Conservation (phyloP, 2,113 vertebrate species). For the Microcebus ravelobensis region DNA sequence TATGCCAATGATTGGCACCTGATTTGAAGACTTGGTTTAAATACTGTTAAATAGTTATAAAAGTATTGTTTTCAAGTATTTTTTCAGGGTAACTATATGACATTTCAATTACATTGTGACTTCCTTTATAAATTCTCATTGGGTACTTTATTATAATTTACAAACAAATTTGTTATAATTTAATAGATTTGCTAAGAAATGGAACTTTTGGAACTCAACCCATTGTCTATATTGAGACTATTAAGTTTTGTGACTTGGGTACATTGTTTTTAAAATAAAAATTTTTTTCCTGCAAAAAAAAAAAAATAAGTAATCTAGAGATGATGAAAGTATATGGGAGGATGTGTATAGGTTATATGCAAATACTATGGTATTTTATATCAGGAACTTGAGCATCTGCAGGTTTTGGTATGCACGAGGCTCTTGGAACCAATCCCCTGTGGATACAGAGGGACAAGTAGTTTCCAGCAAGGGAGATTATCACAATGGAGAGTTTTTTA, state of each 20-base stretch:
- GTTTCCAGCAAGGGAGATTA: not conserved
- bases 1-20: not conserved
- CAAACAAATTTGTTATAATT: not conserved
- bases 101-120: slow-evolving; percentile 35
- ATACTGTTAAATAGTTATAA: not conserved
- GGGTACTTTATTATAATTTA: not conserved
- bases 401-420: not conserved
- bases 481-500: not conserved
- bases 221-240: not conserved
- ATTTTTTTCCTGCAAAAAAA: not conserved
- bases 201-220: not conserved
- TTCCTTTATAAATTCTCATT: not conserved
- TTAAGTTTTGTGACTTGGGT: not conserved
- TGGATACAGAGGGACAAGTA: not conserved
- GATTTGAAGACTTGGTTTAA: not conserved
- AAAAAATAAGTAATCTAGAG: not conserved
- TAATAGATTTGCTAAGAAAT: not conserved
- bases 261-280: not conserved
- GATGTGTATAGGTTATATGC: not conserved
- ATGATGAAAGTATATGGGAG: not conserved
- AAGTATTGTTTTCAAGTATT: not conserved
- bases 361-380: not conserved
- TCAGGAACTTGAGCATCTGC: not conserved
- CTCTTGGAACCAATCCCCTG: not conserved
- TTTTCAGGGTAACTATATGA: not conserved